Conservation (phyloP, 2,797 vertebrate species). For the Vespertilio murinus region DNA sequence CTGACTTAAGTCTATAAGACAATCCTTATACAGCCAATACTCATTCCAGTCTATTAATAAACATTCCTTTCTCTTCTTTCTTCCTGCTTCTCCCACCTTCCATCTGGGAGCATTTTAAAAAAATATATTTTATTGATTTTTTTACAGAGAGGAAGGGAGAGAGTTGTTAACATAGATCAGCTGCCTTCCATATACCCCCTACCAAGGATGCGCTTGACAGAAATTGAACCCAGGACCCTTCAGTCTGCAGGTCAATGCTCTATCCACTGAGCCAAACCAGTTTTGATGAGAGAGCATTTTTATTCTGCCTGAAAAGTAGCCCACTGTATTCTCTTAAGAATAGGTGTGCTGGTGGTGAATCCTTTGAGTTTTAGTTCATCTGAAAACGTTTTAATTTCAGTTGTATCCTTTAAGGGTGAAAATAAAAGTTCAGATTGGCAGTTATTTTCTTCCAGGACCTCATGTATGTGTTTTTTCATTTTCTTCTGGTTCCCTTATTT, state of each 20-base stretch:
- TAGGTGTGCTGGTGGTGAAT: background rate
- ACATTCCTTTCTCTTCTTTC: background rate
- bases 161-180: no score
- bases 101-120: constrained; percentile 20
- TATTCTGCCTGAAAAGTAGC: background rate
- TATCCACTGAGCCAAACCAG: no score
- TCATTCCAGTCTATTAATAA: background rate
- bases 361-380: background rate
- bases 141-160: no score
- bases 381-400: constrained; percentile 26
- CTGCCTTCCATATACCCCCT: no score
- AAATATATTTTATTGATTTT: no score
- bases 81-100: constrained; percentile 25
- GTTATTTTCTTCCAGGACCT: background rate
- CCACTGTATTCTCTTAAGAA: constrained; percentile 18
- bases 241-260: no score
- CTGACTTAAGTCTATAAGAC: background rate
- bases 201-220: no score
- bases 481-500: background rate
- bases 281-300: background rate
- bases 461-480: background rate
- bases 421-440: background rate
- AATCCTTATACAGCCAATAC: background rate
- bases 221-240: no score
- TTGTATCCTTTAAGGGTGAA: constrained; percentile 20